Evolutionary conservation across 2,113 vertebrate species (phyloP), one percentile per base, ranked within the genome.

Genomic region (Spilogale gracilis): DNA sequence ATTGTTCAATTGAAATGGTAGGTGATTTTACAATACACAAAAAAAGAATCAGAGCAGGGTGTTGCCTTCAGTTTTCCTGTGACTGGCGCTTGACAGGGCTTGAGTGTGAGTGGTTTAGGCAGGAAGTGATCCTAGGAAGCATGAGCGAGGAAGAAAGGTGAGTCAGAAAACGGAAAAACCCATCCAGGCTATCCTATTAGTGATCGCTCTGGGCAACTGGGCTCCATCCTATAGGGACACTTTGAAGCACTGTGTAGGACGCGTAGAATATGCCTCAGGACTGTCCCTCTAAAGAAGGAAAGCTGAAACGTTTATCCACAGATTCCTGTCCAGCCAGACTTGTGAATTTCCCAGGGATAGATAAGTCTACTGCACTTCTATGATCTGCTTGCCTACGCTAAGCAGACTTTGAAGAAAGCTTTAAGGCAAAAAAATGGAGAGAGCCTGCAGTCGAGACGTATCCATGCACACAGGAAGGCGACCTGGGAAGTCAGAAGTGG

Each of bases 401-500:
- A 12, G 30, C 69, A 38, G 38, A 43, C 11, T 67, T 67, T 16
- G 7, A 78, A 71, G 50, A 76, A 78, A 56, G 20, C 27, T 43
- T 25, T 38, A 58, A 61, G 52, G 58, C n/a, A 48, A 79, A 21
- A 50, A 54, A 56, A 18, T 11, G 10, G 45, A 32, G 48, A 1
- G 1, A 56, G 58, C n/a, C 16, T 58, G 27, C 3, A 8, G 9
- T 20, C 21, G 38, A 63, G 45, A 45, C 4, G 2, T 38, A 10
- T 9, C 67, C 4, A 0, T 4, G 60, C 3, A 2, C 10, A 8
- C 20, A 3, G 1, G 45, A 76, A 76, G 45, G 45, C 50, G 43
- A 48, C 12, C 38, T 20, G 14, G 18, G 18, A 83, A 48, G 50
- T 78, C 48, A 73, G 48, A 38, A 30, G 48, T 14, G 9, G 27